Conservation (phyloP, 2,888 invertebrate species). For the Carterocephalus palaemon region DNA sequence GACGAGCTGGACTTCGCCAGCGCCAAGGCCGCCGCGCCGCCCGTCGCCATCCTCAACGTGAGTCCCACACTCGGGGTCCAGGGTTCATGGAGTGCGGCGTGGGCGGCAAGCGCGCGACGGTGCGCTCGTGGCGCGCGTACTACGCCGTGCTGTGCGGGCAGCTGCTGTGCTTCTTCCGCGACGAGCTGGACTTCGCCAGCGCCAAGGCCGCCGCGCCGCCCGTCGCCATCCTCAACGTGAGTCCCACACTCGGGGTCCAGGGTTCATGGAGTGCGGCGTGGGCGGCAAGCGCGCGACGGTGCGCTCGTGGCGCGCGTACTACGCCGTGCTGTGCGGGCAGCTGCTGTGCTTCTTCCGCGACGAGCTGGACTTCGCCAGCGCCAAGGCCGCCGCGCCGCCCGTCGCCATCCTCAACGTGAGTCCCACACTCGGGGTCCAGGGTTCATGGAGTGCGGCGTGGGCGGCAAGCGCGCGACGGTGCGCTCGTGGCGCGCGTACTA, state of each 20-base stretch:
- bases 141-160: slow-evolving; percentile 98
- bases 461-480: slow-evolving; percentile 94
- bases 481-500: slow-evolving; percentile 97
- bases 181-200: slow-evolving; percentile 92
- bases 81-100: too few species aligned
- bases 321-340: slow-evolving; percentile 97
- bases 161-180: slow-evolving; percentile 97
- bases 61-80: too few species aligned
- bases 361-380: slow-evolving; percentile 91
- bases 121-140: slow-evolving; percentile 96
- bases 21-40: slow-evolving; percentile 92
- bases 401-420: slow-evolving; percentile 83
- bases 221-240: slow-evolving; percentile 83
- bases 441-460: too few species aligned
- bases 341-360: slow-evolving; percentile 98
- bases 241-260: too few species aligned
- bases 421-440: too few species aligned
- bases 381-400: slow-evolving; percentile 92
- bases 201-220: slow-evolving; percentile 94
- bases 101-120: slow-evolving; percentile 94
- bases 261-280: too few species aligned
- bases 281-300: slow-evolving; percentile 95
- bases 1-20: slow-evolving; percentile 94
- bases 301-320: slow-evolving; percentile 96
- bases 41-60: slow-evolving; percentile 85